phyloP scores from a whole-genome alignment of 1,140 invertebrate species.

The Drosophila sp. region DNA sequence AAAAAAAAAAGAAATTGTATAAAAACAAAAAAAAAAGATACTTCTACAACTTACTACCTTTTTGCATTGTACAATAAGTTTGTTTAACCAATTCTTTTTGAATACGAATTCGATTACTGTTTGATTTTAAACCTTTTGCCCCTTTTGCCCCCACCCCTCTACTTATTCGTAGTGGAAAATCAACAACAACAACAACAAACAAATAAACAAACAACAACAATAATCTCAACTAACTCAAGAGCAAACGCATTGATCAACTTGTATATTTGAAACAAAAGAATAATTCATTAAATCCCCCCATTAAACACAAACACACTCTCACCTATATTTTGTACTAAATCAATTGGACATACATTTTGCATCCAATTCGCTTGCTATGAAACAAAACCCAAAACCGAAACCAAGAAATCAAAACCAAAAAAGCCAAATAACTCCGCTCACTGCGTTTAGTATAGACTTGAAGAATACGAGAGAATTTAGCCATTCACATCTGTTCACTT shows the following conservation, averaged over 20 bases:
- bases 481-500: conserved; percentile 32
- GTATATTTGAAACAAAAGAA: conserved; percentile 38
- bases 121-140: conserved; percentile 66
- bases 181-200: conserved; percentile 35
- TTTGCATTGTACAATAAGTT: conserved; percentile 81
- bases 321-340: not conserved
- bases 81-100: conserved; percentile 64
- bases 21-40: conserved; percentile 47
- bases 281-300: conserved; percentile 4
- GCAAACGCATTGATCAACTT: conserved; percentile 63
- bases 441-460: conserved; percentile 42
- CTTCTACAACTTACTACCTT: conserved; percentile 58
- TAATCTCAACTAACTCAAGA: conserved; percentile 31
- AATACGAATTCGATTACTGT: conserved; percentile 61
- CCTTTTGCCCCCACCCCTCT: conserved; percentile 55
- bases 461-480: conserved; percentile 2
- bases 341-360: conserved; percentile 8
- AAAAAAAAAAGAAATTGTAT: conserved; percentile 58
- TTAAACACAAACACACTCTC: not conserved
- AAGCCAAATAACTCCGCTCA: conserved; percentile 33
- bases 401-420: not conserved
- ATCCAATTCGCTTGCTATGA: conserved; percentile 41
- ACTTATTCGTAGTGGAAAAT: conserved; percentile 48
- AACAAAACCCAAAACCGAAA: not conserved
- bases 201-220: conserved; percentile 38